Percentiles rank a stretch among this genome's conserved stretches.
Evolutionary conservation across 2,797 vertebrate genomes (phyloP).

Genomic region (Amazonetta brasiliensis): DNA sequence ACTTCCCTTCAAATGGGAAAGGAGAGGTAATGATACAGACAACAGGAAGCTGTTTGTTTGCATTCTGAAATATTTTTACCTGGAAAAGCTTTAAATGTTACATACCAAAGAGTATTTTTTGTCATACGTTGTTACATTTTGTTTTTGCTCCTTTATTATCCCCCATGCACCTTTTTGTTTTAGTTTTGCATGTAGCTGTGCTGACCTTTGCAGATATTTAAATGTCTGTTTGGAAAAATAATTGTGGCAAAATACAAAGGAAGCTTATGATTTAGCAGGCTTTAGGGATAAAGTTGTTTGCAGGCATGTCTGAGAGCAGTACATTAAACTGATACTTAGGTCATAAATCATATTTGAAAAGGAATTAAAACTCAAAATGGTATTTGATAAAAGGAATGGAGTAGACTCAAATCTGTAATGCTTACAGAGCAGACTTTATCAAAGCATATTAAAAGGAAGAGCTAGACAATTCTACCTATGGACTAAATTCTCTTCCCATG

Average conservation of each 20-base stretch:
- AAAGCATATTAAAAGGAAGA: not conserved
- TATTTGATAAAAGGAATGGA: not conserved
- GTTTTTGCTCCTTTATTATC: not conserved
- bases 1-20: not conserved
- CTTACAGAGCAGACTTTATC: not conserved
- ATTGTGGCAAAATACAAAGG: not conserved
- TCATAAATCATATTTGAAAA: not conserved
- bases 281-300: not conserved
- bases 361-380: not conserved
- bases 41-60: slow-evolving; percentile 7
- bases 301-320: not conserved
- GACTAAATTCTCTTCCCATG: not conserved
- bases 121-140: not conserved
- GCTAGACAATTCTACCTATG: not conserved
- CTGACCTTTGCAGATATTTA: not conserved
- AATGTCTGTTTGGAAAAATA: not conserved
- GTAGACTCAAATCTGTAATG: not conserved
- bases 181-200: not conserved
- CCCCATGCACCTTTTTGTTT: not conserved
- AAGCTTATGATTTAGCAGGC: not conserved
- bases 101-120: not conserved
- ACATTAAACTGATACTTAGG: not conserved
- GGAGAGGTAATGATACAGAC: not conserved
- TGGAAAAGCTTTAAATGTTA: not conserved
- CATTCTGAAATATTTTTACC: not conserved